Evolutionary conservation across 2,888 invertebrate species (phyloP), one percentile per base, ranked within the genome.

Genomic region (Diaprepes abbreviatus): DNA sequence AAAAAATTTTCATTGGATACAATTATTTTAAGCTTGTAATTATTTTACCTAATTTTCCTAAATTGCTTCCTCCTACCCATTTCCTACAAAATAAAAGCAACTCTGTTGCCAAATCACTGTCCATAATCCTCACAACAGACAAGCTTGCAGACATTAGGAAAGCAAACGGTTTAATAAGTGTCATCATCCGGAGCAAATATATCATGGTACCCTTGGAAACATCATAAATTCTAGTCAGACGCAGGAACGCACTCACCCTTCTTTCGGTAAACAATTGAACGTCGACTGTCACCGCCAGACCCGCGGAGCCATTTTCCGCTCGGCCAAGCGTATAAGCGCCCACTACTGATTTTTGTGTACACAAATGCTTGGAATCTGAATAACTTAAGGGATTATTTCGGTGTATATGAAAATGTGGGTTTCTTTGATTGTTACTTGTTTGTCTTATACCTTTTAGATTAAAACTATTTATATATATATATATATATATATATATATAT

Each of bases 91-190:
- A 17, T 19, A 9, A 19, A 43, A 9, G n/a, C 14, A n/a, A 14
- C 14, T 9, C 14, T 50, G 28, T 24, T 48, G 14, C 28, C 28
- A 50, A 50, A 45, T 24, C 45, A n/a, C 33, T 16, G 33, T 6
- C 3, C 21, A 17, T 40, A 57, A 57, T 57, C 38, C 3, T n/a
- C 24, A 36, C 14, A 43, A 14, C 16, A 43, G 58, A 43, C 28
- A 17, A 43, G 14, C 55, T 55, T 12, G 24, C 17, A 33, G 74
- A 75, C 73, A 81, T 82, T 82, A 81, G 79, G 67, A 76, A 76
- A 79, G 80, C 81, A 82, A 82, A 83, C 82, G 79, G 78, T 83
- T 82, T 83, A 83, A 84, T 83, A 83, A 83, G 83, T 83, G 82
- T 82, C 82, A 83, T 83, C 83, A 79, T 80, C 77, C 78, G 73